Evolutionary conservation across 2,113 vertebrate genomes (phyloP), one percentile per base, ranked within the genome.

Genomic region (Phylloscopus trochilus): DNA sequence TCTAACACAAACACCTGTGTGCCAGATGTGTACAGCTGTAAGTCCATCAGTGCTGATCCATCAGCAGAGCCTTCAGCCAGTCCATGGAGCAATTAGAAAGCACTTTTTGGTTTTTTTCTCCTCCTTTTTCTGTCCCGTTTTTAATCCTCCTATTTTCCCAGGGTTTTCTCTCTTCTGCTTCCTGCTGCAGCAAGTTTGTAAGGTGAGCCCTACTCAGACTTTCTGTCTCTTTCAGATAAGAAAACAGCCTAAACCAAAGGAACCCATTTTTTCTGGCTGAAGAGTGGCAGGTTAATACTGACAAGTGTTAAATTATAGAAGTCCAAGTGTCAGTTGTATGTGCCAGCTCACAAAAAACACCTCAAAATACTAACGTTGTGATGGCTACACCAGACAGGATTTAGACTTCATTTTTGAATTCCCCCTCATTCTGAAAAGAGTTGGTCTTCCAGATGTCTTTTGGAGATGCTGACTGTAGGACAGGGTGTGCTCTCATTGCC

Each of bases 1-100:
- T 52, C 44, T 88, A 86, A 85, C 56, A 56, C 64, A 89, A 90
- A 87, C 90, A 96, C 96, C 96, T 96, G 91, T 46, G 80, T 93
- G 68, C 90, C 96, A 97, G 93, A 96, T 92, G 96, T 88, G 56
- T 93, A 59, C 90, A 94, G 72, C 87, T 96, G 78, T 56, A 80
- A 72, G 89, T 63, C 90, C 2, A 0, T 83, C 83, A 85, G 52
- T 81, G 83, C 83, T 88, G 83, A 96, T 91, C 53, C 44, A 51
- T 93, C 68, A 69, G 76, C 49, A 66, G 67, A 86, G 47, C 67
- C n/a, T 27, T 41, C 47, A 83, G 46, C 56, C 56, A 90, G 58
- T 72, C 31, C 44, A 23, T 53, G 59, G 41, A 83, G 49, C 75
- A 92, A 83, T 66, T 85, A 69, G 26, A 85, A 90, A 91, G 83